These are phyloP conservation scores for Cheilosia scutellata DNA, from an alignment of 2,888 invertebrate genomes.

Conservation along the genomic window DNA sequence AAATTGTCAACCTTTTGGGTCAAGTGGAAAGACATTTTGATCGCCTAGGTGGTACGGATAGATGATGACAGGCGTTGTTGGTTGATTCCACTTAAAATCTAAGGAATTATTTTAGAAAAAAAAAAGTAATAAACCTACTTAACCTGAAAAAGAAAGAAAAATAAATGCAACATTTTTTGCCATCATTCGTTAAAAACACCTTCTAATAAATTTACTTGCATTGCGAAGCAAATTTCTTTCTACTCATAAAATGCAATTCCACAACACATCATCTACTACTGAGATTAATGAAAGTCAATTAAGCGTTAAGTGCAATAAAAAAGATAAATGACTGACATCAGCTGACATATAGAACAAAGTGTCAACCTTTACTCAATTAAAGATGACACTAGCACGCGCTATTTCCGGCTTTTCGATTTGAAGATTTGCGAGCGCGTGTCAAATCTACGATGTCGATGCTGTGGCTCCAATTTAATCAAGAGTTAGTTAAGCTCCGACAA, in stretches of 20 bases:
- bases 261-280: background rate
- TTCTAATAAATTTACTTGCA: background rate
- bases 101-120: no score
- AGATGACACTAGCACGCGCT: conserved; percentile 25
- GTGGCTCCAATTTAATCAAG: background rate
- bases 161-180: no score
- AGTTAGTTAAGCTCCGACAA: background rate
- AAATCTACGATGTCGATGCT: background rate
- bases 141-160: no score
- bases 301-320: background rate
- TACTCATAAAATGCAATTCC: background rate
- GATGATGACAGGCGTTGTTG: no score
- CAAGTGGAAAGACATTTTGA: no score
- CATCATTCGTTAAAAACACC: no score
- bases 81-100: no score
- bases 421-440: conserved; percentile 24
- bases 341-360: background rate
- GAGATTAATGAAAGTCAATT: background rate
- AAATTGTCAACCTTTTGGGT: no score
- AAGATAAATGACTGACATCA: no score
- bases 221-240: background rate
- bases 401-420: conserved; percentile 17
- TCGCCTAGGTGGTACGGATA: no score
- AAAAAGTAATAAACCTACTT: no score
- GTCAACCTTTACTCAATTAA: conserved; percentile 38